These are phyloP conservation scores for Autographa pulchrina DNA, from an alignment of 2,888 invertebrate species.

Conservation along the genomic window DNA sequence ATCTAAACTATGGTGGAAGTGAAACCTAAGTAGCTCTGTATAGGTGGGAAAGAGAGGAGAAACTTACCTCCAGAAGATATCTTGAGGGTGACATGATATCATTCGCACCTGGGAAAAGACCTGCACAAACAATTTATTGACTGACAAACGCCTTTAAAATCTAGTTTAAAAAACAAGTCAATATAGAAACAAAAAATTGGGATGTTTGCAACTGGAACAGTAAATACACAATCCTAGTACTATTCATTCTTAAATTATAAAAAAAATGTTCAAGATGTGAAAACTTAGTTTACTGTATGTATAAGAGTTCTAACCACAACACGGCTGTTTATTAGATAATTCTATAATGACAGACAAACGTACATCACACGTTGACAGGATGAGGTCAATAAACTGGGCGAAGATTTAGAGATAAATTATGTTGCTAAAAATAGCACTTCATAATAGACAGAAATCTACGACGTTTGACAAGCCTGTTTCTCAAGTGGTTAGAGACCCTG, in stretches of 20 bases:
- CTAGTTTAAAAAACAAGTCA: not conserved
- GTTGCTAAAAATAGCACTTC: not conserved
- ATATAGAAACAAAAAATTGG: too few relatives aligned
- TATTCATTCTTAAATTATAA: too few relatives aligned
- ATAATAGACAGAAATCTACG: not conserved
- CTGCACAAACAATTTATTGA: constrained; percentile 24
- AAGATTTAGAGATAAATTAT: constrained; percentile 9
- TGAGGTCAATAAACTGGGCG: constrained; percentile 22
- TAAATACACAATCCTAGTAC: too few relatives aligned
- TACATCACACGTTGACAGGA: constrained; percentile 14
- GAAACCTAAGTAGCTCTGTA: too few relatives aligned
- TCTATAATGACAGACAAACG: not conserved
- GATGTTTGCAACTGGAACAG: too few relatives aligned
- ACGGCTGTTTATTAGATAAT: not conserved
- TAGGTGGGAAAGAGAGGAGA: not conserved
- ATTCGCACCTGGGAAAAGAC: constrained; percentile 49
- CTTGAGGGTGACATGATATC: constrained; percentile 74
- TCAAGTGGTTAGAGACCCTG: too few relatives aligned
- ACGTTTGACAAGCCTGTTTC: too few relatives aligned
- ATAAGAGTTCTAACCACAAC: not conserved
- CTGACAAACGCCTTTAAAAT: not conserved
- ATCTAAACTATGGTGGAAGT: too few relatives aligned
- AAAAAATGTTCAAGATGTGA: not conserved
- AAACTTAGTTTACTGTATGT: not conserved
- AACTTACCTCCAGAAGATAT: constrained; percentile 76